Conservation (phyloP, 2,888 invertebrate species). For the Metopia argyrocephala region DNA sequence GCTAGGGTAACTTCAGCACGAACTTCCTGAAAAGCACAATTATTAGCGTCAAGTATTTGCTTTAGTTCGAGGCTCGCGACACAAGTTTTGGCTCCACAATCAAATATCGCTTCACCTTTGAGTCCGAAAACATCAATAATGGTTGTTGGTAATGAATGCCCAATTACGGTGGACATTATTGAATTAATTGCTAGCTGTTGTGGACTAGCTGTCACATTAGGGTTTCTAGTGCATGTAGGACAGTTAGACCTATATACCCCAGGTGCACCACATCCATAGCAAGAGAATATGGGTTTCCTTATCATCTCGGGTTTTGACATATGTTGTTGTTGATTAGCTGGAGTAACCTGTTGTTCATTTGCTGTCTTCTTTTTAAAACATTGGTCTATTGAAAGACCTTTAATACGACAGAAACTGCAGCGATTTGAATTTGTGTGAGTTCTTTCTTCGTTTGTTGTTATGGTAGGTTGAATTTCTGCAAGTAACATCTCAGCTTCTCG, state of each 20-base stretch:
- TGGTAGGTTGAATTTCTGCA: not conserved
- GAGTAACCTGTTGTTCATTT: not conserved
- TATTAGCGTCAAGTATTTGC: conserved; percentile 36
- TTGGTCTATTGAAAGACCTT: not conserved
- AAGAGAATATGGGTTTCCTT: not conserved
- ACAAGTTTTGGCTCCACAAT: conserved; percentile 46
- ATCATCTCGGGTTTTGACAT: no score
- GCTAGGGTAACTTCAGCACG: conserved; percentile 47
- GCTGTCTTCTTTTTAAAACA: conserved; percentile 33
- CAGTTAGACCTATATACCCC: conserved; percentile 33
- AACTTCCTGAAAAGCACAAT: no score
- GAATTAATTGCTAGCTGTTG: conserved; percentile 43
- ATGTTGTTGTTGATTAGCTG: not conserved
- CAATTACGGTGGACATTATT: conserved; percentile 34
- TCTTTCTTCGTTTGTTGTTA: not conserved
- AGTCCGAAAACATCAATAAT: conserved; percentile 19
- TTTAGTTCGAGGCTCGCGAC: conserved; percentile 15
- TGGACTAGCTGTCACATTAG: no score
- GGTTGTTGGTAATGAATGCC: conserved; percentile 39
- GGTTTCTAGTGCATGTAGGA: not conserved
- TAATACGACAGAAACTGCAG: conserved; percentile 27
- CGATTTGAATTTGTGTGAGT: conserved; percentile 14
- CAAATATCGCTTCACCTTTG: no score
- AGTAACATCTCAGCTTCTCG: conserved; percentile 50
- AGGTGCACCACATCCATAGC: conserved; percentile 30